Evolutionary conservation across 30 jellyfish, hydroid and myxozoan species (phyloP).

Genomic region (Catostylus mosaicus): DNA sequence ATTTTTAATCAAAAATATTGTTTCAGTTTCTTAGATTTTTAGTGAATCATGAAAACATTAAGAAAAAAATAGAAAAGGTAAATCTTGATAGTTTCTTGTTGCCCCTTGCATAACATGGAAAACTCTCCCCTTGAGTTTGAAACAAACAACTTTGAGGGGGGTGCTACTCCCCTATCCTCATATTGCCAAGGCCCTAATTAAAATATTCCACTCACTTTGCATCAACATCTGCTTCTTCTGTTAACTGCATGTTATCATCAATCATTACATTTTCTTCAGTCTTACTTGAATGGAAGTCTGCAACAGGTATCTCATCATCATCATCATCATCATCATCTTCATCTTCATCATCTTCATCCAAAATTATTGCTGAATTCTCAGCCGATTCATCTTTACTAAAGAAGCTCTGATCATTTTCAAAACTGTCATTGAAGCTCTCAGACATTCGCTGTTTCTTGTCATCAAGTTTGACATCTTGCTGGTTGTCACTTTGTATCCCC

Average conservation of each 20-base stretch:
- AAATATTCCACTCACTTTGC: not conserved
- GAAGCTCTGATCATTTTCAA: not conserved
- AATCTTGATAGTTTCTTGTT: too few relatives aligned
- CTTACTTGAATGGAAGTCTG: not conserved
- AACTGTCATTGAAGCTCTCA: not conserved
- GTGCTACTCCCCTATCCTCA: too few relatives aligned
- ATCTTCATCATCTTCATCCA: not conserved
- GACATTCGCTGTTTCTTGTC: not conserved
- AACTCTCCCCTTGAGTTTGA: too few relatives aligned
- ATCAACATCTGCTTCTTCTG: not conserved
- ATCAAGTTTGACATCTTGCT: not conserved
- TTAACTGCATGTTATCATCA: not conserved
- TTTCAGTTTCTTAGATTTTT: too few relatives aligned
- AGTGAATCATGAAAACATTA: too few relatives aligned
- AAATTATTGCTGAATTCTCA: not conserved
- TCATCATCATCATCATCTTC: too few relatives aligned
- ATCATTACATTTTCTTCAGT: not conserved
- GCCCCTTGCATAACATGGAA: too few relatives aligned
- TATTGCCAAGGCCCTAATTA: too few relatives aligned
- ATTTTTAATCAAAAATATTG: too few relatives aligned
- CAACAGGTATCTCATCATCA: too few relatives aligned
- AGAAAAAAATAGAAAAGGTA: too few relatives aligned
- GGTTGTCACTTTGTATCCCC: not conserved
- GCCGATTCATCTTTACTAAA: not conserved
- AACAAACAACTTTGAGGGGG: too few relatives aligned